Percentiles rank a stretch among this genome's conserved stretches.
Evolutionary conservation across 2,113 vertebrate species (phyloP).

Genomic region (Dicaeum eximium): DNA sequence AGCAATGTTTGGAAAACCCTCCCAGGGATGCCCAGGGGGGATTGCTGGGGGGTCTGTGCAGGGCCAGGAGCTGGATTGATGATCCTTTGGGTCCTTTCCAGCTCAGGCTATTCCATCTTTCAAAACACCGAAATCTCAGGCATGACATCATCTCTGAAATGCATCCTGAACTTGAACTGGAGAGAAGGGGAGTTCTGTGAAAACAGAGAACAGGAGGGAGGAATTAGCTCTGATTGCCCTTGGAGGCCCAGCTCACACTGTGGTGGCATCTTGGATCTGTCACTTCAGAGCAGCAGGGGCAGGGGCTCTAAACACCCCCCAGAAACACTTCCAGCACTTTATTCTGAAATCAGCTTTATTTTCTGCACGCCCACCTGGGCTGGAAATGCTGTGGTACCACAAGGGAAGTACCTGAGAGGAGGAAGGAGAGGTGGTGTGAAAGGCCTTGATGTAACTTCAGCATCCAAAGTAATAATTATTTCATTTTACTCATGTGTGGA

Average conservation of each 20-base stretch:
- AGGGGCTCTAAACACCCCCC: not conserved
- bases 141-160: not conserved
- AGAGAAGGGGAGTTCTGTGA: not conserved
- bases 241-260: not conserved
- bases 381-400: not conserved
- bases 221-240: not conserved
- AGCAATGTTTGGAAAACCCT: fast-evolving
- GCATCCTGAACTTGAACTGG: fast-evolving
- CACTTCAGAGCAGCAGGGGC: not conserved
- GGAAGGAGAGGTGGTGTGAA: not conserved
- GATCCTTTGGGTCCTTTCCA: not conserved
- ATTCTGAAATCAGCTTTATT: not conserved
- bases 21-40: not conserved
- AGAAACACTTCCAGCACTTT: not conserved
- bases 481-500: not conserved
- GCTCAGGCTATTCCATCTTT: not conserved
- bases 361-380: not conserved
- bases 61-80: fast-evolving
- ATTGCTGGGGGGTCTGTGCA: not conserved
- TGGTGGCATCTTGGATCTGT: not conserved
- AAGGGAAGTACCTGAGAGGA: not conserved
- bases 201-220: not conserved
- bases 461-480: not conserved
- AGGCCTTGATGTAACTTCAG: not conserved
- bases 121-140: not conserved